These are phyloP conservation scores for Eptesicus fuscus DNA, from an alignment of 2,113 vertebrate species.

Conservation along the genomic window DNA sequence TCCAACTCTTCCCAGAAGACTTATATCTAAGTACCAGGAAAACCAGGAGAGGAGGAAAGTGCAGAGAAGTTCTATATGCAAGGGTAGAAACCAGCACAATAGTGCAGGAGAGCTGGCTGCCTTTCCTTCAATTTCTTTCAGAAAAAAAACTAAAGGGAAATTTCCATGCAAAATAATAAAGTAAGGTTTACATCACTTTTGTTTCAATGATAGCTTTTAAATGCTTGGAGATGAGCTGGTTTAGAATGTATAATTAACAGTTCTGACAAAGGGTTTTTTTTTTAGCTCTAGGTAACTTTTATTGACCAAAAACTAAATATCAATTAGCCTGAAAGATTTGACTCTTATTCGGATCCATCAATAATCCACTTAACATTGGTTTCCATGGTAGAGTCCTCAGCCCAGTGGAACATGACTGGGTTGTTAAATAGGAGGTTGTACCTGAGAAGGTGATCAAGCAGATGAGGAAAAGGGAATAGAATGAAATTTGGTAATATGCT, in stretches of 20 bases:
- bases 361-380: conserved; percentile 43
- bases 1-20: background rate
- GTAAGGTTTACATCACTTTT: background rate
- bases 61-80: background rate
- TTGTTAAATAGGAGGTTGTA: background rate
- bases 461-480: background rate
- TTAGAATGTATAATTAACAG: conserved; percentile 57
- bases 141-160: background rate
- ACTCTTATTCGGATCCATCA: conserved; percentile 43
- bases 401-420: fast-evolving
- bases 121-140: background rate
- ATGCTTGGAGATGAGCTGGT: background rate
- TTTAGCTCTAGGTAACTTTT: conserved; percentile 52
- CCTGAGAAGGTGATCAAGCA: background rate
- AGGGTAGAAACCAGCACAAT: background rate
- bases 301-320: conserved; percentile 68
- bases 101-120: background rate
- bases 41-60: background rate
- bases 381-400: background rate
- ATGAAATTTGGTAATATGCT: background rate
- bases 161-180: background rate
- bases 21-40: background rate
- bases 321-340: conserved; percentile 59
- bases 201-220: background rate
- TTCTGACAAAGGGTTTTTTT: conserved; percentile 33